Evolutionary conservation across 2,797 vertebrate genomes (phyloP).

Genomic region (Lemur catta): DNA sequence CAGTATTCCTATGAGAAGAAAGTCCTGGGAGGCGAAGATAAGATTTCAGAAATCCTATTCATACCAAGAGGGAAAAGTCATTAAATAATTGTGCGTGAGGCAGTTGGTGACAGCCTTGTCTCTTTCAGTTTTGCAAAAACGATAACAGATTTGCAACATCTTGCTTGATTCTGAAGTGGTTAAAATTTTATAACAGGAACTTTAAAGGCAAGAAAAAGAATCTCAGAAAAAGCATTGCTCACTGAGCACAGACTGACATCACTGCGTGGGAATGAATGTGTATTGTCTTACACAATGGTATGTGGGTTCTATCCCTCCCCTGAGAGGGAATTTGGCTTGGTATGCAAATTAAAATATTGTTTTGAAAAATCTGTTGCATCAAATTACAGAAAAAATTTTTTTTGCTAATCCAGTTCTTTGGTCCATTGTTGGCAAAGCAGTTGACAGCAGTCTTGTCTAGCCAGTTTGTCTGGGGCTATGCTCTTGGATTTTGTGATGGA

Average conservation of each 20-base stretch:
- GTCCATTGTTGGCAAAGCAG: constrained; percentile 51
- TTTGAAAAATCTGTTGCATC: constrained; percentile 71
- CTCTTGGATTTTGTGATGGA: constrained; percentile 50
- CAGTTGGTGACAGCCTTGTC: constrained; percentile 64
- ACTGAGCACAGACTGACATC: constrained; percentile 54
- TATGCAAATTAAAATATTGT: constrained; percentile 77
- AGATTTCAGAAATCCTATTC: constrained; percentile 67
- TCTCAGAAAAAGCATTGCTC: constrained; percentile 18
- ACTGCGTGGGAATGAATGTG: constrained; percentile 65
- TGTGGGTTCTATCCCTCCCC: constrained; percentile 56
- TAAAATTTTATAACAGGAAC: constrained; percentile 50
- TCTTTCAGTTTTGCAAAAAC: constrained; percentile 46
- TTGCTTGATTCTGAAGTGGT: constrained; percentile 66
- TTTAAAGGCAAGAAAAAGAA: constrained; percentile 56
- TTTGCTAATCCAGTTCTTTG: constrained; percentile 16
- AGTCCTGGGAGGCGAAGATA: constrained; percentile 51
- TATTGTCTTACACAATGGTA: constrained; percentile 74
- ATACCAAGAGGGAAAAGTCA: constrained; percentile 54
- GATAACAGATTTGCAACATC: constrained; percentile 59
- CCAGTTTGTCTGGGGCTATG: constrained; percentile 31
- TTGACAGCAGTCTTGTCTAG: constrained; percentile 48
- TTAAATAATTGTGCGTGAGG: constrained; percentile 50
- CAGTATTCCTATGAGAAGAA: constrained; percentile 48
- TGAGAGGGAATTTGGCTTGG: constrained; percentile 71
- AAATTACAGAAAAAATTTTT: constrained; percentile 57